Percentiles rank a stretch among this genome's conserved stretches.
phyloP scores from a whole-genome alignment of 2,888 invertebrate species.

The Dasysyrphus tricinctus region DNA sequence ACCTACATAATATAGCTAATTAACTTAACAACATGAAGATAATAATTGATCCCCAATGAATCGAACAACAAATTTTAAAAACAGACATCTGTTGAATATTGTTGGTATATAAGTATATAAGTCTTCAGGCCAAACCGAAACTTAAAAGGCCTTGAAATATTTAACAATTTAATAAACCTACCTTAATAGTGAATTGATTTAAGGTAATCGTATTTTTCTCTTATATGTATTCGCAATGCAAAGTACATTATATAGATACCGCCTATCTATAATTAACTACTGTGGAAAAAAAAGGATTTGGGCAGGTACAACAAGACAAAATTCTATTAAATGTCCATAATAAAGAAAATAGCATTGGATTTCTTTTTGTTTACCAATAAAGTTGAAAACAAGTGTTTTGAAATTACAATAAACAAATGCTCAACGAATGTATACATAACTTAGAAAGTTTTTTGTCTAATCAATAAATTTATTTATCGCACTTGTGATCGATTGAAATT shows the following conservation, averaged over 20 bases:
- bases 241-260: neutral
- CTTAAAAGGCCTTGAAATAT: neutral
- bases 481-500: conserved; percentile 11
- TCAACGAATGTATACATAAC: neutral
- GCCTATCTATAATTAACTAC: neutral
- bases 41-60: too few relatives aligned
- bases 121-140: neutral
- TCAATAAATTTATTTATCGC: conserved; percentile 41
- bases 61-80: too few relatives aligned
- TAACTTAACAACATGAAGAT: too few relatives aligned
- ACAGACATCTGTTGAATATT: too few relatives aligned
- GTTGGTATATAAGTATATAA: too few relatives aligned
- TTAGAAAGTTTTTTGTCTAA: conserved; percentile 40
- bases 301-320: too few relatives aligned
- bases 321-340: neutral
- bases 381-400: neutral
- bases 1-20: too few relatives aligned
- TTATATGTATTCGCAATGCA: neutral
- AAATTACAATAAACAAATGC: neutral
- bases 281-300: neutral
- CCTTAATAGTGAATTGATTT: neutral
- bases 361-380: neutral
- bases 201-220: neutral
- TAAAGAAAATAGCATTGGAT: neutral
- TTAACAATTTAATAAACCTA: neutral